These are phyloP conservation scores for Caloenas nicobarica DNA, from an alignment of 2,113 vertebrate genomes.

Conservation along the genomic window DNA sequence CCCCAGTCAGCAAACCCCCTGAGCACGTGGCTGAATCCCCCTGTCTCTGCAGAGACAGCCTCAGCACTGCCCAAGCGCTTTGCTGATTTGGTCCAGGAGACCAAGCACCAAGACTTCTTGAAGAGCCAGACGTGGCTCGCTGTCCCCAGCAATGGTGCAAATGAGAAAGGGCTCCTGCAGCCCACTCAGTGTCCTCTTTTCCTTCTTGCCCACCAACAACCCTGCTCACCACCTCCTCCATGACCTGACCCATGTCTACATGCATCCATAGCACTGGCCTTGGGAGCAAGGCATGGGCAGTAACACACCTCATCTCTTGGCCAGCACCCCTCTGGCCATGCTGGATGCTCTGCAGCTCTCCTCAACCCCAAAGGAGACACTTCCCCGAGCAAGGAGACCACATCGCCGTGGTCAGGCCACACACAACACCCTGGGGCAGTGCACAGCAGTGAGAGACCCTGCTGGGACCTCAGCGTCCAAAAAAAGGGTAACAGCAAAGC, in stretches of 20 bases:
- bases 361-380: not conserved
- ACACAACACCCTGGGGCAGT: not conserved
- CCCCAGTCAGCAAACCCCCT: not conserved
- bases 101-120: not conserved
- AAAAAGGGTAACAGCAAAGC: not conserved
- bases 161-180: not conserved
- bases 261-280: accelerated
- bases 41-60: not conserved
- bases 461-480: not conserved
- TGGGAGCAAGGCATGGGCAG: not conserved
- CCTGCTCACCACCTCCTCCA: not conserved
- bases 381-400: not conserved
- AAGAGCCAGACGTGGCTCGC: not conserved
- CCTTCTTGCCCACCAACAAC: not conserved
- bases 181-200: not conserved
- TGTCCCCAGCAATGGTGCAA: not conserved
- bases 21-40: not conserved
- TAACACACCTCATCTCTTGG: not conserved
- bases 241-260: accelerated
- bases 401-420: not conserved
- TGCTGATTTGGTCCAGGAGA: not conserved
- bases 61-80: not conserved
- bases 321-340: not conserved
- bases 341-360: not conserved
- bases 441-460: not conserved